Conservation (phyloP, 1,140 invertebrate species). For the Harlomillsia oculata region DNA sequence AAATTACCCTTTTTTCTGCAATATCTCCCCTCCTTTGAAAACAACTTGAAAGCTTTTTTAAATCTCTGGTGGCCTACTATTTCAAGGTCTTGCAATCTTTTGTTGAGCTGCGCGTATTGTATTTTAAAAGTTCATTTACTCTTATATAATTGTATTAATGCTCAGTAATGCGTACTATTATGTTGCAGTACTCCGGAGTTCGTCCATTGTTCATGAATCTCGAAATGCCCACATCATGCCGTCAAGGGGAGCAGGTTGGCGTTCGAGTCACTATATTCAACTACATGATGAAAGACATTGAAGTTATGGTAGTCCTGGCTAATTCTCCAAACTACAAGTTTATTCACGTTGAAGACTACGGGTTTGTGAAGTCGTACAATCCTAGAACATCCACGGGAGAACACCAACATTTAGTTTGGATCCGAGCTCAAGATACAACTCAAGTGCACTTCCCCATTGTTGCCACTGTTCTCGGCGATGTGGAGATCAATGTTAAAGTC, state of each 20-base stretch:
- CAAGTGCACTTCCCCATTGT: constrained; percentile 86
- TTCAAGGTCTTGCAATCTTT: too few species aligned
- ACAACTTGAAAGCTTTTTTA: too few species aligned
- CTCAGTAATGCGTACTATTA: not conserved
- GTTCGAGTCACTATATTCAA: constrained; percentile 88
- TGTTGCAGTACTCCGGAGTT: constrained; percentile 63
- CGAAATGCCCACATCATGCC: constrained; percentile 73
- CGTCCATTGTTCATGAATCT: constrained; percentile 90
- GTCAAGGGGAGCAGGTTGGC: constrained; percentile 87
- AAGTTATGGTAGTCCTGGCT: constrained; percentile 75
- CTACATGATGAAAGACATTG: constrained; percentile 71
- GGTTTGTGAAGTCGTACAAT: constrained; percentile 65
- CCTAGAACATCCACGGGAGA: constrained; percentile 80
- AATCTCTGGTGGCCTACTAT: too few species aligned
- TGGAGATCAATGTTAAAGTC: constrained; percentile 71
- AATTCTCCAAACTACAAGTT: constrained; percentile 84
- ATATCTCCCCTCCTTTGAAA: too few species aligned
- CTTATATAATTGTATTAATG: not conserved
- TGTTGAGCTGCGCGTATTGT: too few species aligned
- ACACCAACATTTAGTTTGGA: constrained; percentile 87
- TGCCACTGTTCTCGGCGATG: constrained; percentile 63
- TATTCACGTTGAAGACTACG: constrained; percentile 84
- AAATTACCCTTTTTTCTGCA: constrained; percentile 8
- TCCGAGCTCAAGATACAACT: constrained; percentile 63
- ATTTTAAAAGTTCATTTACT: not conserved